Percentiles rank a stretch among this genome's conserved stretches.
Evolutionary conservation across 2,797 vertebrate genomes (phyloP).

Genomic region (Phyllotis vaccarum): DNA sequence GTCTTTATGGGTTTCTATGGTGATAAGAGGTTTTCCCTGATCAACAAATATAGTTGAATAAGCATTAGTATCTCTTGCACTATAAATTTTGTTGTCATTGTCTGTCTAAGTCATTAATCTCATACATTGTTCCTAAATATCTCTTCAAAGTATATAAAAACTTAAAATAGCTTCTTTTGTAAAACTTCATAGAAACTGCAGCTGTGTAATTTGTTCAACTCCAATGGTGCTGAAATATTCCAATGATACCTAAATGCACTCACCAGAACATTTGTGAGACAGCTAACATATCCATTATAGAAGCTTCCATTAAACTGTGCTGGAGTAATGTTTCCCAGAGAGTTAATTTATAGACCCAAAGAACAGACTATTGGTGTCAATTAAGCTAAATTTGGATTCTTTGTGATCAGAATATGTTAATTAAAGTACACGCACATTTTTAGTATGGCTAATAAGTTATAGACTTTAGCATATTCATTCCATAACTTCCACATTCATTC

Average conservation of each 20-base stretch:
- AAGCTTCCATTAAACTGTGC: slow-evolving; percentile 62
- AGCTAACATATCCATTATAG: slow-evolving; percentile 65
- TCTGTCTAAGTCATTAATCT: slow-evolving; percentile 69
- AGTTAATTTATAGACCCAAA: slow-evolving; percentile 64
- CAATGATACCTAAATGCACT: slow-evolving; percentile 72
- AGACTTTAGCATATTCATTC: slow-evolving; percentile 49
- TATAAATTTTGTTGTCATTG: slow-evolving; percentile 67
- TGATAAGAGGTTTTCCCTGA: slow-evolving; percentile 49
- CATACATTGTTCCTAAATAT: slow-evolving; percentile 51
- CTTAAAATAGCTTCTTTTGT: slow-evolving; percentile 73
- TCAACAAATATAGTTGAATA: slow-evolving; percentile 64
- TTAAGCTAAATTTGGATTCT: slow-evolving; percentile 71
- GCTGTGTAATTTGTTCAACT: slow-evolving; percentile 73
- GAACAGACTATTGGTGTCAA: slow-evolving; percentile 59
- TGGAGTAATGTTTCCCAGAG: slow-evolving; percentile 61
- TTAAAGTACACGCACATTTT: slow-evolving; percentile 56
- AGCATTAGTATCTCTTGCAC: slow-evolving; percentile 47
- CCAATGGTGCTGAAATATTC: slow-evolving; percentile 55
- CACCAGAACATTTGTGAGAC: slow-evolving; percentile 26
- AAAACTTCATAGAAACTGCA: slow-evolving; percentile 51
- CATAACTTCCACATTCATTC: slow-evolving; percentile 37
- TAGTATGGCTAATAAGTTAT: neutral
- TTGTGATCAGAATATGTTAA: slow-evolving; percentile 71
- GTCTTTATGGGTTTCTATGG: slow-evolving; percentile 68
- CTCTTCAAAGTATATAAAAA: slow-evolving; percentile 53